Conservation (phyloP, 64 coral and sea anemone species). For the Trachythela sp. region DNA sequence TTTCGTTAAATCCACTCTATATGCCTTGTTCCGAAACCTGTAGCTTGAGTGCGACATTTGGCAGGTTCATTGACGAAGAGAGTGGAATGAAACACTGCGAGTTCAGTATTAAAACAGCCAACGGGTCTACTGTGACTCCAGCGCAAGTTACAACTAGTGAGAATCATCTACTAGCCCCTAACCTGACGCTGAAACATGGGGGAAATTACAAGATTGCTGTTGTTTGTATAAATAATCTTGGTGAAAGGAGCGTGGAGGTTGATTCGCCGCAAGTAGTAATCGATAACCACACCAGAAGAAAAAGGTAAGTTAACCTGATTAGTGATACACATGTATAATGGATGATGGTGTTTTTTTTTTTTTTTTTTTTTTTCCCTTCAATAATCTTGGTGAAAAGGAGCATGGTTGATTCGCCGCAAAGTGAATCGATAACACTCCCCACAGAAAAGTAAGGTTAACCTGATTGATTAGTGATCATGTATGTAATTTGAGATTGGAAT, state of each 20-base stretch:
- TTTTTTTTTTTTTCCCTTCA: too few species aligned
- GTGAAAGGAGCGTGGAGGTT: conserved; percentile 35
- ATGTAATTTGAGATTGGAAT: neutral
- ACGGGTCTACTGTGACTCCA: neutral
- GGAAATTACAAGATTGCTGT: conserved; percentile 43
- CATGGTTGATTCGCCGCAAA: neutral
- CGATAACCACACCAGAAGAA: conserved; percentile 57
- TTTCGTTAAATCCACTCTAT: conserved; percentile 1
- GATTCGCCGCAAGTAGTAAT: conserved; percentile 28
- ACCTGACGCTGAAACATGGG: conserved; percentile 30
- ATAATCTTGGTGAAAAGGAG: conserved; percentile 49
- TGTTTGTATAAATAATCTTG: conserved; percentile 53
- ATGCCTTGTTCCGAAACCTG: conserved; percentile 59
- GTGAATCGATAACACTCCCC: conserved; percentile 66
- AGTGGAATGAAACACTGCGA: conserved; percentile 63
- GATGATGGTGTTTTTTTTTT: too few species aligned
- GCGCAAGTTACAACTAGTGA: neutral
- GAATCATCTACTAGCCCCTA: neutral
- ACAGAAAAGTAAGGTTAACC: conserved; percentile 45
- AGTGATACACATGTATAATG: neutral
- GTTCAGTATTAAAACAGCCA: conserved; percentile 43
- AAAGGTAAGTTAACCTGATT: conserved; percentile 36
- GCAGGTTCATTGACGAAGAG: conserved; percentile 60
- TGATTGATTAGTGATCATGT: neutral
- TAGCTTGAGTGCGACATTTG: conserved; percentile 39